Evolutionary conservation across 2,888 invertebrate genomes (phyloP).

Genomic region (Sericinus montela): DNA sequence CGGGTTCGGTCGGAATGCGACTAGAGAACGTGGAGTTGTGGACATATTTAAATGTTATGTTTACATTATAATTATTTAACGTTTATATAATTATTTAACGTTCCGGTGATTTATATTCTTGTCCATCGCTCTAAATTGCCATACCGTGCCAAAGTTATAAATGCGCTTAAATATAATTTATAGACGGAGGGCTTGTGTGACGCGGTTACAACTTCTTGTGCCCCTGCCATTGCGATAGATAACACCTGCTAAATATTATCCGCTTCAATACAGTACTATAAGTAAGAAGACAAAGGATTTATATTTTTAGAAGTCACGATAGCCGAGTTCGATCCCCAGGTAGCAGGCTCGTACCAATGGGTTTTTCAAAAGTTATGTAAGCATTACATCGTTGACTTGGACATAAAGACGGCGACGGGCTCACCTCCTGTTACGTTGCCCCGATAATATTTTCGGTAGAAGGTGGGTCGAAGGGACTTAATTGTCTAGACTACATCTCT

Average conservation of each 20-base stretch:
- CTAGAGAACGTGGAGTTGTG: constrained; percentile 17
- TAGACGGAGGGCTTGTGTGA: constrained; percentile 32
- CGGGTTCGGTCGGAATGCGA: constrained; percentile 9
- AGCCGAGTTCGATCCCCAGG: too few species aligned
- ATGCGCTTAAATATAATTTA: constrained; percentile 41
- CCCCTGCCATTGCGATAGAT: constrained; percentile 29
- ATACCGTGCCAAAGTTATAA: constrained; percentile 40
- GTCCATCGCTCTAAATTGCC: constrained; percentile 30
- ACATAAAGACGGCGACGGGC: too few species aligned
- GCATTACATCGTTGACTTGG: too few species aligned
- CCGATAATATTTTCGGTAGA: too few species aligned
- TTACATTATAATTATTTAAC: constrained; percentile 49
- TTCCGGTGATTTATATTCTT: constrained; percentile 40
- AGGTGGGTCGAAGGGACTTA: too few species aligned
- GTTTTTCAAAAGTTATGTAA: too few species aligned
- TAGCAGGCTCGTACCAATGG: too few species aligned
- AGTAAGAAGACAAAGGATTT: too few species aligned
- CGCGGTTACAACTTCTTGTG: constrained; percentile 27
- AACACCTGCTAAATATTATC: constrained; percentile 15
- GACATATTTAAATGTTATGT: constrained; percentile 34
- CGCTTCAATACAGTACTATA: not conserved
- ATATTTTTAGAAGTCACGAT: too few species aligned
- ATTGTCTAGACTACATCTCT: too few species aligned
- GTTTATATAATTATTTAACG: constrained; percentile 45
- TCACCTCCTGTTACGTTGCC: too few species aligned